A percentile compares a stretch with the other conserved stretches of the same genome.
phyloP scores from a whole-genome alignment of 1,140 invertebrate genomes.

The Delia radicum region DNA sequence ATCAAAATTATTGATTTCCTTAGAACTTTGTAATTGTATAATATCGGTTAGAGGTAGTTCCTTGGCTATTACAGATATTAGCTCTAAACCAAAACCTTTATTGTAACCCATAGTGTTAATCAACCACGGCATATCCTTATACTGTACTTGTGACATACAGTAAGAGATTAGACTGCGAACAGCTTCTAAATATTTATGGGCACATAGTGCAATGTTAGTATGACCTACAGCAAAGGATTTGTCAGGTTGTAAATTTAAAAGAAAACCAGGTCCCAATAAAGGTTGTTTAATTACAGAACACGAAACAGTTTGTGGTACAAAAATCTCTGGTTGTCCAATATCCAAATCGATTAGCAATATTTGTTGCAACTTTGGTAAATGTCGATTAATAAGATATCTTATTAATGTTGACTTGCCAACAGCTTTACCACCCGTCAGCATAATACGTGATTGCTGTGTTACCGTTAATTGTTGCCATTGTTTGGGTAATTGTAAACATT shows the following conservation, averaged over 20 bases:
- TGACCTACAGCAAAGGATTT: constrained; percentile 58
- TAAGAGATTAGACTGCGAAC: constrained; percentile 55
- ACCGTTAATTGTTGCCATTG: constrained; percentile 48
- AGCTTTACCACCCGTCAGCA: constrained; percentile 68
- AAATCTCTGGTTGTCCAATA: constrained; percentile 76
- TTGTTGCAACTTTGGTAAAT: constrained; percentile 57
- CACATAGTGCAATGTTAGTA: constrained; percentile 57
- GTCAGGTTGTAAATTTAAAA: constrained; percentile 41
- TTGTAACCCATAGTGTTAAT: constrained; percentile 70
- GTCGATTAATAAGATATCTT: constrained; percentile 66
- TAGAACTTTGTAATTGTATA: constrained; percentile 59
- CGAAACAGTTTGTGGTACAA: constrained; percentile 68
- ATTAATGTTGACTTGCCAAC: constrained; percentile 75
- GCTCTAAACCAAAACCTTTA: constrained; percentile 59
- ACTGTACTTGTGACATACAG: constrained; percentile 36
- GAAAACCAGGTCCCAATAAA: constrained; percentile 71
- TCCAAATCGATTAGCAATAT: constrained; percentile 73
- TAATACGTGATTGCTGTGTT: constrained; percentile 34
- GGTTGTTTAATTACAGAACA: constrained; percentile 62
- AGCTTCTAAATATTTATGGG: constrained; percentile 58
- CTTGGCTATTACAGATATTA: constrained; percentile 57
- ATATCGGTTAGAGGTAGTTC: constrained; percentile 58
- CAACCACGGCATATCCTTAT: constrained; percentile 58
- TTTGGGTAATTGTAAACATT: constrained; percentile 39
- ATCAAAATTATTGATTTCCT: constrained; percentile 59